Base-by-base conservation (phyloP, 2,797 vertebrate genomes). In the Xiphophorus birchmanni region DNA sequence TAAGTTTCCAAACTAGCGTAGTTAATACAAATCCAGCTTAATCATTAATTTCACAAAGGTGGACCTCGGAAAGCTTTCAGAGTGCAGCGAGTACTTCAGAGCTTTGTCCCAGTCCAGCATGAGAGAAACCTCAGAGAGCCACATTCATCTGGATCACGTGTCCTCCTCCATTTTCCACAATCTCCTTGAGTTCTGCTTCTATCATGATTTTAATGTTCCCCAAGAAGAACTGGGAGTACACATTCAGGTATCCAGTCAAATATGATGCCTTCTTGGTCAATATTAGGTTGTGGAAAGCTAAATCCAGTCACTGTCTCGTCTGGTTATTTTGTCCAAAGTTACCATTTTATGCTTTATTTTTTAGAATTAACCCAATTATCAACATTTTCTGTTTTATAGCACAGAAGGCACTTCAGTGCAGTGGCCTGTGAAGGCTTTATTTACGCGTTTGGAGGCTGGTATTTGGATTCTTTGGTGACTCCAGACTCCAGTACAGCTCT, bases 371-470 rank as follows among this genome's bases (percentile, higher is more conserved):
- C 12, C 85, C 74, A 87, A 75, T 44, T 72, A 72, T 82, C 26
- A 2, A 54, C 58, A 37, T 86, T 35, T 91, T 75, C 60, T 81
- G 76, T 60, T 90, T 73, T 42, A 80, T 93, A 96, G 96, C 94
- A 92, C 87, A 93, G 96, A 56, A 92, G 96, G 29, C 96, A 96
- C 88, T 97, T 97, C 92, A 96, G 96, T 77, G 93, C 95, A 1
- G 96, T 92, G 35, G 94, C 93, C 72, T 96, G 95, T 87, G 94
- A 92, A 35, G 95, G 94, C 50, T 87, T 83, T 73, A 95, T 97
- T 85, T 96, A 95, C 0, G 96, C 96, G 2, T 79, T 96, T 12
- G 96, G 96, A 1, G 96, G 96, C 84, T 97, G 96, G 96, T 96
- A 96, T 76, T 90, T 96, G 84, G 96, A 96, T 73, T 95, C 94